These are phyloP conservation scores for Aplysia californica DNA, from an alignment of 1,140 invertebrate species.

Conservation along the genomic window DNA sequence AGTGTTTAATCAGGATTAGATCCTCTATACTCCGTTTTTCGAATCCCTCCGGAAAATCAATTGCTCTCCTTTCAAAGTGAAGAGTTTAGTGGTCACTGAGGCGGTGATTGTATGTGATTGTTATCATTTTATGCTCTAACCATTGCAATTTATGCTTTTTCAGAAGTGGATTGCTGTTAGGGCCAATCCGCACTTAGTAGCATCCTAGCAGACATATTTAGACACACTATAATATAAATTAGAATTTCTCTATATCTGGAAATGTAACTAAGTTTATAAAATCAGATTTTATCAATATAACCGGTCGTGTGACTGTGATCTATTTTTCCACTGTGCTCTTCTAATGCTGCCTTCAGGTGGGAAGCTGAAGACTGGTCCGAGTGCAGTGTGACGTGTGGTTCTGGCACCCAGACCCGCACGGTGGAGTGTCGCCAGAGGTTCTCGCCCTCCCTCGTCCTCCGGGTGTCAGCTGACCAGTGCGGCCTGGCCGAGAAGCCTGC, in stretches of 20 bases:
- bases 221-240: not conserved
- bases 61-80: not conserved
- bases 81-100: too few relatives aligned
- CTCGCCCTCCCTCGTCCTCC: slow-evolving; percentile 36
- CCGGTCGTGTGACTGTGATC: not conserved
- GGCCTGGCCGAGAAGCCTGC: slow-evolving; percentile 72
- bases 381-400: slow-evolving; percentile 71
- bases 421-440: slow-evolving; percentile 63
- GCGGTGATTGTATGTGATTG: too few relatives aligned
- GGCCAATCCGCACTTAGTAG: too few relatives aligned
- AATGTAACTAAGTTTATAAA: not conserved
- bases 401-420: slow-evolving; percentile 66
- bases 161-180: too few relatives aligned
- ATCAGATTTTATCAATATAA: not conserved
- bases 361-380: slow-evolving; percentile 57
- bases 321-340: not conserved
- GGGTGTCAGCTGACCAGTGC: slow-evolving; percentile 65
- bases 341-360: slow-evolving; percentile 47
- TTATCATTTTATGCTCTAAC: too few relatives aligned
- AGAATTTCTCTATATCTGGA: not conserved
- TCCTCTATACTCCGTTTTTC: too few relatives aligned
- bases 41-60: not conserved
- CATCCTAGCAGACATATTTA: too few relatives aligned
- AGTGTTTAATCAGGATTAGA: too few relatives aligned
- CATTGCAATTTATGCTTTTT: too few relatives aligned